These are phyloP conservation scores for Linnaemya vulpina DNA, from an alignment of 2,888 invertebrate species.

Conservation along the genomic window DNA sequence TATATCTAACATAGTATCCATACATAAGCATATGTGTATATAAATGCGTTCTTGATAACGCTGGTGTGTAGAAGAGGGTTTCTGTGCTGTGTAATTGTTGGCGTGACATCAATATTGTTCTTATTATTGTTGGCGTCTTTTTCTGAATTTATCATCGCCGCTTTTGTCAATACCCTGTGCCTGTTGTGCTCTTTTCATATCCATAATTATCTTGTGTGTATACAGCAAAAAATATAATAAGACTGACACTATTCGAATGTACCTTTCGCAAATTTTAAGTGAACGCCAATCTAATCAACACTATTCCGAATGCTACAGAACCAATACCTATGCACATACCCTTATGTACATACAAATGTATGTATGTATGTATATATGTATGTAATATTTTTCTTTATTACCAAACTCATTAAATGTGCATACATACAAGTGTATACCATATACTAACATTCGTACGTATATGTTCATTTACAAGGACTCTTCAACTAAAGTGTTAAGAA, in stretches of 20 bases:
- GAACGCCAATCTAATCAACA: slow-evolving; percentile 25
- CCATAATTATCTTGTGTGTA: neutral
- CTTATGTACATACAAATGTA: neutral
- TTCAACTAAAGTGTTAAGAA: neutral
- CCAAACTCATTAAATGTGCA: neutral
- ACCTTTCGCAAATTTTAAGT: slow-evolving; percentile 36
- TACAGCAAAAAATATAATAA: neutral
- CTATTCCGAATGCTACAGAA: slow-evolving; percentile 19
- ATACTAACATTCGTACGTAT: too few relatives aligned
- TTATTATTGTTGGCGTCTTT: neutral
- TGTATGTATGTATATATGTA: neutral
- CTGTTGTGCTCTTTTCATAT: neutral
- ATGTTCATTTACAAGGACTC: neutral
- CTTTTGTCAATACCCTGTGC: neutral
- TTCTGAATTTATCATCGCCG: slow-evolving; percentile 10
- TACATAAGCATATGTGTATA: neutral
- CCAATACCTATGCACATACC: neutral
- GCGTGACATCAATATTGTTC: neutral
- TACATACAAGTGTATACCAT: too few relatives aligned
- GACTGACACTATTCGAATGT: slow-evolving; percentile 10
- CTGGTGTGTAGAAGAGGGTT: neutral
- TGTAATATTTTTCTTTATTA: neutral
- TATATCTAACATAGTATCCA: neutral
- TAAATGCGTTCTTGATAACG: slow-evolving; percentile 13
- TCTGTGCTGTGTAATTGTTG: neutral